phyloP scores from a whole-genome alignment of 2,113 vertebrate species.

The Ginglymostoma cirratum region DNA sequence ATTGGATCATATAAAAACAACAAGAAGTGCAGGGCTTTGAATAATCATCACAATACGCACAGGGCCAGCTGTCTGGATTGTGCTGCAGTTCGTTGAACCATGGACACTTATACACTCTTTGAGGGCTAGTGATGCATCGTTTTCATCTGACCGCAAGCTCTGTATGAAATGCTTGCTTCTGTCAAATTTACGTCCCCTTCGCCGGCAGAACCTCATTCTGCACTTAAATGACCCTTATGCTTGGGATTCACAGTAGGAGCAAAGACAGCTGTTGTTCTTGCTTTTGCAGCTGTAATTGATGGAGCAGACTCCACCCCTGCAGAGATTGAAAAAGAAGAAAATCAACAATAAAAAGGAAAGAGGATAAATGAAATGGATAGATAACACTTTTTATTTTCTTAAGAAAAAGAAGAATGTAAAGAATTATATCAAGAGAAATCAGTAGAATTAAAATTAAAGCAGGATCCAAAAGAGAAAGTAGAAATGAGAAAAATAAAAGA shows the following conservation, averaged over 20 bases:
- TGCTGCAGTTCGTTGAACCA: background rate
- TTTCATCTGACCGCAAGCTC: background rate
- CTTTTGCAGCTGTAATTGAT: background rate
- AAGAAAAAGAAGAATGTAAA: background rate
- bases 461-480: constrained; percentile 2
- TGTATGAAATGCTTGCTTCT: constrained; percentile 1
- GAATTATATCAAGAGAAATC: constrained; percentile 1
- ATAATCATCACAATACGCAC: background rate
- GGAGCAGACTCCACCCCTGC: background rate
- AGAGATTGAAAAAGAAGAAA: background rate
- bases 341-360: background rate
- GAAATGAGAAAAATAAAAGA: background rate
- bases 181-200: too few species aligned
- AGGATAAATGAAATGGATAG: background rate
- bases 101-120: background rate
- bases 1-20: background rate
- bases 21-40: background rate
- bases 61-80: background rate
- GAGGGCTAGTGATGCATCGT: background rate
- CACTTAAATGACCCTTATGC: background rate
- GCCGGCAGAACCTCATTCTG: background rate
- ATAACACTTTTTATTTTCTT: too few species aligned
- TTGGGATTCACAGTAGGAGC: background rate
- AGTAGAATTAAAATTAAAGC: background rate
- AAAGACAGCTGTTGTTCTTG: background rate